phyloP scores from a whole-genome alignment of 2,797 vertebrate species.

The Pachyuromys duprasi region DNA sequence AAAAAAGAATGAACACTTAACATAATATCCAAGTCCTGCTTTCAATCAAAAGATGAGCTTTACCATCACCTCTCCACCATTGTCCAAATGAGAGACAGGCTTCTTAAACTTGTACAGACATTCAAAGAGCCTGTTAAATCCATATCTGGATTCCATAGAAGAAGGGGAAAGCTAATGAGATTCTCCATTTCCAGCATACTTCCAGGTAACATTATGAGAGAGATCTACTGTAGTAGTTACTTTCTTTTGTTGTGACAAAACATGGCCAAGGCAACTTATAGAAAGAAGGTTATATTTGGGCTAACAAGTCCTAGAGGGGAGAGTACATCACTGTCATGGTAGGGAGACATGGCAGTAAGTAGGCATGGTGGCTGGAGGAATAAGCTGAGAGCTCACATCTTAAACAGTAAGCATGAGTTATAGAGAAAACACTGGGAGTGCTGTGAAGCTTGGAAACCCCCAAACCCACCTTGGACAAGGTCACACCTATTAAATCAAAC shows the following conservation, averaged over 20 bases:
- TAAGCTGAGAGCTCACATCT: not conserved
- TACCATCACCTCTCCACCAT: not conserved
- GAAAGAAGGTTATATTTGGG: not conserved
- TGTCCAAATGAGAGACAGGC: not conserved
- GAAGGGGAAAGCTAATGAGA: not conserved
- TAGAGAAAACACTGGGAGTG: not conserved
- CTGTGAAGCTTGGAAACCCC: not conserved
- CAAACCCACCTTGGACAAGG: not conserved
- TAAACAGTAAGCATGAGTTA: not conserved
- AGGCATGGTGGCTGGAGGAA: not conserved
- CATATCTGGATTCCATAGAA: not conserved
- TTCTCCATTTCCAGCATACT: not conserved
- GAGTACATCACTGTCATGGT: not conserved
- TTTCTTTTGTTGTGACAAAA: not conserved
- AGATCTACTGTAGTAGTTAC: not conserved
- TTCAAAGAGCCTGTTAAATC: not conserved
- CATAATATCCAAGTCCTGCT: slow-evolving; percentile 42
- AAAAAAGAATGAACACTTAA: slow-evolving; percentile 31
- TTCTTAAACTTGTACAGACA: not conserved
- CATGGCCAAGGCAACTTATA: not conserved
- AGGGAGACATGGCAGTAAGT: not conserved
- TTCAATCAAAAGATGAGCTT: slow-evolving; percentile 25
- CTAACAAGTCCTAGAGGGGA: not conserved
- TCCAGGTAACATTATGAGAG: not conserved
- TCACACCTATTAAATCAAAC: no score